Base-by-base conservation (phyloP, 2,113 vertebrate species). In the Pteronura brasiliensis region DNA sequence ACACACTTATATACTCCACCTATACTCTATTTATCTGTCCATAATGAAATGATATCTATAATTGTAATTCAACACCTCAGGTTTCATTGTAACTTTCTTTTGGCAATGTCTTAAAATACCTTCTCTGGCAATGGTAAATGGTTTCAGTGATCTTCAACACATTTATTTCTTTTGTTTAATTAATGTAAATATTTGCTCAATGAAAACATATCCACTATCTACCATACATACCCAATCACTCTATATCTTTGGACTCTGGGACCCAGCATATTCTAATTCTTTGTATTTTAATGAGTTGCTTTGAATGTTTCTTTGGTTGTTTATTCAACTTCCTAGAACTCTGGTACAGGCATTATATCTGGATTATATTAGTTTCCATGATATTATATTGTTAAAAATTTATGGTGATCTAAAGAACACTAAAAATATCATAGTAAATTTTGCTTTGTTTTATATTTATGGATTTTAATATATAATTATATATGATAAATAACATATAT, bases 221-320 rank as follows among this genome's bases (percentile, higher is more conserved):
- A 1, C 5, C 7, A 23, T 14, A 36, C 9, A 12, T 59, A 13
- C 7, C 3, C 18, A 14, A 11, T 17, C 1, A 15, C 17, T n/a
- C 13, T 23, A 44, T 25, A 42, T 44, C 4, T 3, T n/a, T 39
- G 34, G 55, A 42, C 15, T 39, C 39, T 79, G 31, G 6, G 20
- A 15, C 1, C 27, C 23, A 61, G 36, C 12, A 18, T 86, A 18
- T 59, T 81, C 74, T 71, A 61, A 80, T 47, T 87, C 10, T 79
- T 39, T 31, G 7, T 42, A 71, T 52, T 94, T 81, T 65, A 71
- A 34, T 59, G 23, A 80, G 23, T 71, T 81, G 8, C 71, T 86
- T 77, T 81, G 31, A 88, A 61, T 59, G 25, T 11, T n/a, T 79
- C 47, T 93, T 79, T 69, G 7, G 1, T 59, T 88, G 15, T 57